Conservation (phyloP, 2,888 invertebrate species). For the Leucophenga maculata region DNA sequence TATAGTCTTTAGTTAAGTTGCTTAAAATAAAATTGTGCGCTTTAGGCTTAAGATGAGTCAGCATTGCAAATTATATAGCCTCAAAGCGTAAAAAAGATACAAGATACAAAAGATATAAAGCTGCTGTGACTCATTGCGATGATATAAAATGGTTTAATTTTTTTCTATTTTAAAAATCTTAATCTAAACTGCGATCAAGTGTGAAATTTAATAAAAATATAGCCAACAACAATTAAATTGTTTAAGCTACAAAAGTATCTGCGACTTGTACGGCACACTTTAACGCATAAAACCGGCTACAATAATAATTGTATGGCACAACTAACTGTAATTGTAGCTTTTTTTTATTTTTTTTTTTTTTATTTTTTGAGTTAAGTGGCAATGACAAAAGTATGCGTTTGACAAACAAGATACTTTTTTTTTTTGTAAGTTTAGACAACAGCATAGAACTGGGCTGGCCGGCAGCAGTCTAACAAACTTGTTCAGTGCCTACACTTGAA, state of each 20-base stretch:
- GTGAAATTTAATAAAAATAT: too few relatives aligned
- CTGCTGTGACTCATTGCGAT: too few relatives aligned
- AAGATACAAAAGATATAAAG: too few relatives aligned
- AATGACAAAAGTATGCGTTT: conserved; percentile 19
- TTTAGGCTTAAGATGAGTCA: too few relatives aligned
- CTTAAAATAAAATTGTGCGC: too few relatives aligned
- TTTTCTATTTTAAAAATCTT: too few relatives aligned
- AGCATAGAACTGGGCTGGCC: not conserved
- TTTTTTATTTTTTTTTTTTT: too few relatives aligned
- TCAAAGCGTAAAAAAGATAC: too few relatives aligned
- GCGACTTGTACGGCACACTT: conserved; percentile 1
- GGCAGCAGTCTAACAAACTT: conserved; percentile 1
- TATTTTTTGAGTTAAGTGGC: not conserved
- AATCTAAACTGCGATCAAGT: too few relatives aligned
- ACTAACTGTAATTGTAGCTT: conserved; percentile 10
- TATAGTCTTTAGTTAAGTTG: too few relatives aligned
- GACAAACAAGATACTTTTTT: conserved; percentile 4
- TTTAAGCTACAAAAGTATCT: not conserved
- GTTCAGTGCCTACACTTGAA: not conserved
- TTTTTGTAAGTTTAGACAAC: not conserved
- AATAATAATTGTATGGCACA: not conserved
- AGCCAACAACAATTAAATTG: not conserved
- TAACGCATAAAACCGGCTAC: not conserved
- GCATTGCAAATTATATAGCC: too few relatives aligned
- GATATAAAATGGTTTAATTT: too few relatives aligned